Evolutionary conservation across 2,888 invertebrate genomes (phyloP).

Genomic region (Oligia strigilis): DNA sequence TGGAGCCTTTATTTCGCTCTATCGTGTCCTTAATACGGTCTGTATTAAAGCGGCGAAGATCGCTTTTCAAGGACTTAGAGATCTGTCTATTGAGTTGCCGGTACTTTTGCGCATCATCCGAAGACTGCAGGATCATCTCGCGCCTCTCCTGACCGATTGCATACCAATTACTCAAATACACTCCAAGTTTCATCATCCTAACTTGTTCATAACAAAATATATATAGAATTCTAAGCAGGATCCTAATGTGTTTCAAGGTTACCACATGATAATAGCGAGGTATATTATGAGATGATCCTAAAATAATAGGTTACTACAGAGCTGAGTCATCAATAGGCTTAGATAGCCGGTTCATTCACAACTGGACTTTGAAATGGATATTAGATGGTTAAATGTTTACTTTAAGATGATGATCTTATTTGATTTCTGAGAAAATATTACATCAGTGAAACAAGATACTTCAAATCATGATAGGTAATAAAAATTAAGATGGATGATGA

Average conservation of each 20-base stretch:
- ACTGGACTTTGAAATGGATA: conserved; percentile 57
- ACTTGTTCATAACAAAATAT: conserved; percentile 31
- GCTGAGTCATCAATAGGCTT: conserved; percentile 63
- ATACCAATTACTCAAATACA: background rate
- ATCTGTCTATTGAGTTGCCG: too few relatives aligned
- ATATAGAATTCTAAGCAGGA: conserved; percentile 57
- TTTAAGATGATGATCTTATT: conserved; percentile 25
- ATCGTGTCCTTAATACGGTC: too few relatives aligned
- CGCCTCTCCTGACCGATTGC: background rate
- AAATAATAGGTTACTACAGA: conserved; percentile 60
- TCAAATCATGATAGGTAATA: background rate
- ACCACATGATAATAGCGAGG: conserved; percentile 26
- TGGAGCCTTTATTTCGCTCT: too few relatives aligned
- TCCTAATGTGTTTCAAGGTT: conserved; percentile 58
- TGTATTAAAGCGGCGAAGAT: too few relatives aligned
- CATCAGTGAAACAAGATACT: background rate
- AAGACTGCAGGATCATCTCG: too few relatives aligned
- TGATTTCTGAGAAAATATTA: background rate
- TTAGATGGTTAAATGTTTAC: conserved; percentile 28
- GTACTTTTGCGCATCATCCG: too few relatives aligned
- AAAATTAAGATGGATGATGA: background rate
- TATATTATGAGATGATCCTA: conserved; percentile 57
- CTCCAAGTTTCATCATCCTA: conserved; percentile 6
- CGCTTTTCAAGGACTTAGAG: too few relatives aligned
- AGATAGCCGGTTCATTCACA: conserved; percentile 50